These are phyloP conservation scores for Archips xylosteana DNA, from an alignment of 2,888 invertebrate species.

Conservation along the genomic window DNA sequence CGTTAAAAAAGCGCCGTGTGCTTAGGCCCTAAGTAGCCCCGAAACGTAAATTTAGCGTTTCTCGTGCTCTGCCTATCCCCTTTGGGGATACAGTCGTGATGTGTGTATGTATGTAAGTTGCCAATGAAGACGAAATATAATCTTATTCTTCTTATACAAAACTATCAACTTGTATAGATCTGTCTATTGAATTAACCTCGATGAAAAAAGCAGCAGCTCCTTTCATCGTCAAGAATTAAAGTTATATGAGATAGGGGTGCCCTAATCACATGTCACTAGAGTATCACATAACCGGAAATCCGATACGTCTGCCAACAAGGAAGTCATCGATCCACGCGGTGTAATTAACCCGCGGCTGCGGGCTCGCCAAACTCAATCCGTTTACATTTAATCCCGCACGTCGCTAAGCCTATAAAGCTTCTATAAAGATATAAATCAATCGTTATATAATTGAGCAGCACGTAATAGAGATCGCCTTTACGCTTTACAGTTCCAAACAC, in stretches of 20 bases:
- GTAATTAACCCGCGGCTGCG: conserved; percentile 35
- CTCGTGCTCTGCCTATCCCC: no score
- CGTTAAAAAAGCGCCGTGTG: no score
- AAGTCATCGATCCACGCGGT: conserved; percentile 27
- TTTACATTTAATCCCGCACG: conserved; percentile 26
- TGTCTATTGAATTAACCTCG: neutral
- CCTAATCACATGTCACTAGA: conserved; percentile 26
- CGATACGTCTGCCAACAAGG: conserved; percentile 31
- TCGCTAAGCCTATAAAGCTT: conserved; percentile 8
- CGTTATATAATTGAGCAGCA: neutral
- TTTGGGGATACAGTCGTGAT: no score
- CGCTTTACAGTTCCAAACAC: neutral
- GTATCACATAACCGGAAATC: conserved; percentile 30
- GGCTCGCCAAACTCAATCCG: conserved; percentile 30
- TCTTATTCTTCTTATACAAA: neutral
- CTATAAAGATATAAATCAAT: neutral
- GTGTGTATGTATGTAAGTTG: no score
- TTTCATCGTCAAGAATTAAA: neutral
- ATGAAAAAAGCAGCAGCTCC: neutral
- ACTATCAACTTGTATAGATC: neutral
- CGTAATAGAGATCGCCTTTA: neutral
- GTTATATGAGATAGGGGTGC: conserved; percentile 10
- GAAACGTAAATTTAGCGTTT: no score
- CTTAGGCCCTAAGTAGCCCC: no score
- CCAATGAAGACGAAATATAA: no score